These are phyloP conservation scores for Melanostoma scalare DNA, from an alignment of 2,888 invertebrate genomes.

Conservation along the genomic window DNA sequence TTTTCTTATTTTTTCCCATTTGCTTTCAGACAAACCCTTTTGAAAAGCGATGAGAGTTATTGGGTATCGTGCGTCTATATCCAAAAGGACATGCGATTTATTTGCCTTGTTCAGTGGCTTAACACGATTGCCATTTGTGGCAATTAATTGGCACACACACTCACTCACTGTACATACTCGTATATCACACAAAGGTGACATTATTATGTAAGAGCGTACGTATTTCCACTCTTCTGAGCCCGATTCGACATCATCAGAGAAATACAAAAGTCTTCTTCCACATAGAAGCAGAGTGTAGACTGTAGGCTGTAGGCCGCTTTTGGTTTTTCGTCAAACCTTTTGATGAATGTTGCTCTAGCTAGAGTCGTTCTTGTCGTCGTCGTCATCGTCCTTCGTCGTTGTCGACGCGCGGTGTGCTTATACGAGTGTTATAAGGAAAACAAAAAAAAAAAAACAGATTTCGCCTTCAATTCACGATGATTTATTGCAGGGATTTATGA, in stretches of 20 bases:
- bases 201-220: slow-evolving; percentile 11
- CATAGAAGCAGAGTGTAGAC: slow-evolving; percentile 2
- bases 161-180: background rate
- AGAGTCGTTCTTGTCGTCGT: slow-evolving; percentile 14
- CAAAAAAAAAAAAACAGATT: slow-evolving; percentile 42
- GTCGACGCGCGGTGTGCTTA: slow-evolving; percentile 1
- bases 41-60: background rate
- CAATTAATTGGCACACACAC: slow-evolving; percentile 45
- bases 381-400: background rate
- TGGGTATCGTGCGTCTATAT: background rate
- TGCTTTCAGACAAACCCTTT: background rate
- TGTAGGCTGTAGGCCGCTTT: slow-evolving; percentile 5
- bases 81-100: slow-evolving; percentile 42
- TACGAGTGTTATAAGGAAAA: background rate
- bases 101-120: slow-evolving; percentile 27
- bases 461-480: slow-evolving; percentile 61
- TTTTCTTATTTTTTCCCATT: background rate
- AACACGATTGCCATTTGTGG: slow-evolving; percentile 27
- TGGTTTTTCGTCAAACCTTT: slow-evolving; percentile 33
- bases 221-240: slow-evolving; percentile 10
- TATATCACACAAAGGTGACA: background rate
- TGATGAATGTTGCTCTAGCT: slow-evolving; percentile 44
- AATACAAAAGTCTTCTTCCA: background rate
- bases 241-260: background rate
- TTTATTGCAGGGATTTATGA: slow-evolving; percentile 70